Base-by-base conservation (phyloP, 2,888 invertebrate genomes). In the Phania funesta region DNA sequence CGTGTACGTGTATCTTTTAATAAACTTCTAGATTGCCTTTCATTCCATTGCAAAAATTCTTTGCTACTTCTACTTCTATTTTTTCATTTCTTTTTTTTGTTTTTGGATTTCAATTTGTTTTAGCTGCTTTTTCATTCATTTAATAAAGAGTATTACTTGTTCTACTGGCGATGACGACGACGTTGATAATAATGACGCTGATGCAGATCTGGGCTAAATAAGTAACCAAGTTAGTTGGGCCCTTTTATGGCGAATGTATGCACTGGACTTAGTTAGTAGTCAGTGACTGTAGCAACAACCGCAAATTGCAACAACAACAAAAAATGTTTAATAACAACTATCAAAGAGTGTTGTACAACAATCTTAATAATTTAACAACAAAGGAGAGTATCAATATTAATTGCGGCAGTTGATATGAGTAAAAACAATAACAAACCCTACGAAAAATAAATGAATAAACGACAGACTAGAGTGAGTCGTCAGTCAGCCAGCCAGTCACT, bases 1-100 rank as follows among this genome's bases (percentile, higher is more conserved):
- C 78, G 38, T 50, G 68, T 82, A 82, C 82, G 82, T 82, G 82
- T 75, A 74, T 78, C 78, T 82, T 82, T 82, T 82, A 82, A 82
- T 82, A 82, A 82, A 78, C 74, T 75, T 78, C 70, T 60, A 58
- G 56, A 58, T 65, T 65, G 35, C 50, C 20, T 71, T 71, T 54
- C 46, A 48, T 64, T 78, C 70, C 64, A 48, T 50, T 41, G 46
- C 29, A 64, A 26, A n/a, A 65, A 48, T 67, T 48, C 56, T 29
- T 74, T 38, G 26, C 24, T 41, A 29, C 35, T 50, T n/a, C 24
- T 38, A 35, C 46, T 64, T 52, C 26, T 38, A 68, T 16, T 52
- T 35, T 20, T n/a, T 22, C 20, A 2, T 29, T 20, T 29, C 44
- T 41, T 22, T 5, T 38, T 64, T 56, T 41, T 54, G 48, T 9